Percentiles rank a stretch among this genome's conserved stretches.
These are phyloP conservation scores for Neoscelio sp. DNA, from an alignment of 2,888 invertebrate species.

Conservation along the genomic window DNA sequence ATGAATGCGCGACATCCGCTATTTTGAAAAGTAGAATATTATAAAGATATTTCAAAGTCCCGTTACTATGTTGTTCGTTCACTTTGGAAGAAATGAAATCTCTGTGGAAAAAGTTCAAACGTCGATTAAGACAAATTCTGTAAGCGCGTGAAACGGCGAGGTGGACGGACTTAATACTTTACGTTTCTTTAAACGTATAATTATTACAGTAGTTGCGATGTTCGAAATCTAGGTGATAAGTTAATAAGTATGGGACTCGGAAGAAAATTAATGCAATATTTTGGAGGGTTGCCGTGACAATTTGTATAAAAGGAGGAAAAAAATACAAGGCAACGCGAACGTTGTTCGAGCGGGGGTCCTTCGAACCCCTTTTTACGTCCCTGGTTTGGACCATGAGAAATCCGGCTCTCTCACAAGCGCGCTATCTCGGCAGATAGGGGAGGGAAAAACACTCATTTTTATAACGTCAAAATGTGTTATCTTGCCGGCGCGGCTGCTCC, in stretches of 20 bases:
- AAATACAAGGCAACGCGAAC: constrained; percentile 77
- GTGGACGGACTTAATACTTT: too few relatives aligned
- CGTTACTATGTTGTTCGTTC: too few relatives aligned
- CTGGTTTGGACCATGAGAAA: constrained; percentile 61
- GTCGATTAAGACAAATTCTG: too few relatives aligned
- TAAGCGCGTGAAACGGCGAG: too few relatives aligned
- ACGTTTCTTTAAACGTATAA: too few relatives aligned
- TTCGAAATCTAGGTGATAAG: too few relatives aligned
- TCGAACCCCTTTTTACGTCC: constrained; percentile 41
- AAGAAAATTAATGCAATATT: constrained; percentile 49
- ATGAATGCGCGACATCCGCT: too few relatives aligned
- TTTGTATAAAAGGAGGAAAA: constrained; percentile 44
- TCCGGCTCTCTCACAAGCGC: constrained; percentile 73
- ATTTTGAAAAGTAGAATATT: too few relatives aligned
- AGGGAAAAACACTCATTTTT: constrained; percentile 83
- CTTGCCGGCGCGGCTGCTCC: constrained; percentile 77
- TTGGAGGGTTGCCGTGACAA: constrained; percentile 41
- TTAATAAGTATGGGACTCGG: constrained; percentile 31
- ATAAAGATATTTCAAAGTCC: too few relatives aligned
- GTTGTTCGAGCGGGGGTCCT: constrained; percentile 66
- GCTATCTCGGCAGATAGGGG: constrained; percentile 81
- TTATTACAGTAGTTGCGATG: too few relatives aligned
- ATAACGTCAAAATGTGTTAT: constrained; percentile 83
- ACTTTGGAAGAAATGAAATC: too few relatives aligned
- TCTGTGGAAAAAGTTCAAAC: too few relatives aligned